Evolutionary conservation across 2,888 invertebrate genomes (phyloP), one percentile per base, ranked within the genome.

Genomic region (Zaprionus lineosus): DNA sequence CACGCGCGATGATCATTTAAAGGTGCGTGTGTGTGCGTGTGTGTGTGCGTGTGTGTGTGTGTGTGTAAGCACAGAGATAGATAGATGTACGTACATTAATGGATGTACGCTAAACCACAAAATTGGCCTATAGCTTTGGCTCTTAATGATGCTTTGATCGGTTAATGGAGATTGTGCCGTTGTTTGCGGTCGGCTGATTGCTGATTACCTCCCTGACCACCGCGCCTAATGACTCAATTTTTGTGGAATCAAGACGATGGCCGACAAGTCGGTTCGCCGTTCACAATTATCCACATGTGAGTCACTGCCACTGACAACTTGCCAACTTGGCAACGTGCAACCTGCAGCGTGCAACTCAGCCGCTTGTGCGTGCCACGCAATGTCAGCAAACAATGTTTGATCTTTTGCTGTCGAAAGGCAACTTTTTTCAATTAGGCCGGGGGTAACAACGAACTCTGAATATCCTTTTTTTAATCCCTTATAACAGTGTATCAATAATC

Each of bases 171-270:
- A 36, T 31, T 47, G 37, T 40, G 31, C 28, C 40, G 57, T 48
- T 59, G 55, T 50, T 55, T 70, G 57, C 51, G 40, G 61, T 34
- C 48, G 48, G 48, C 44, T 62, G 51, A 48, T 48, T 52, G 46
- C 39, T 67, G 64, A 56, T 74, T 70, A 51, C 63, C 65, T 59
- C 51, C 47, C 58, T 78, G 67, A 67, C 74, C 67, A 52, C 56
- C 57, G 56, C 62, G 63, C 47, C 73, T 83, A 82, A 78, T 78
- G 83, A 75, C 83, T 78, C 83, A 75, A 82, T 78, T 79, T 78
- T 74, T 62, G 40, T 33, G 55, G 58, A 75, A 72, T 64, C 64
- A 82, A 78, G 79, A 75, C 74, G 65, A 47, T 51, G 47, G 39
- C 51, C 24, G 37, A 47, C 39, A 50, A 44, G 43, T 16, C 44